These are phyloP conservation scores for Forbesichthys papilliferus DNA, from an alignment of 2,113 vertebrate species.

Conservation along the genomic window DNA sequence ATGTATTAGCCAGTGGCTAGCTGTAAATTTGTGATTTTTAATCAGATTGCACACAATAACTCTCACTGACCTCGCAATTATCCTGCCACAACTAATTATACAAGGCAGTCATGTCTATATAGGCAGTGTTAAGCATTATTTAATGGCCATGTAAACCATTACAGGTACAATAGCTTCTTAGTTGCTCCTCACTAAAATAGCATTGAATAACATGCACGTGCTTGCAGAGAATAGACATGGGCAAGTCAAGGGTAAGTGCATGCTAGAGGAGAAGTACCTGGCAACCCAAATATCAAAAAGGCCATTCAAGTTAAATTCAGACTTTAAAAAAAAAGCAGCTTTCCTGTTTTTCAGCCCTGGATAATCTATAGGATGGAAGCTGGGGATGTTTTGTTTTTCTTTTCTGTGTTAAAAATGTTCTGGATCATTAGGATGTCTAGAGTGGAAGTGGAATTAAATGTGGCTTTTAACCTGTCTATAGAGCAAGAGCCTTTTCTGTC, in stretches of 20 bases:
- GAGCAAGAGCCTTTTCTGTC: slow-evolving; percentile 47
- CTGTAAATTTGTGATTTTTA: slow-evolving; percentile 41
- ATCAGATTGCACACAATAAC: slow-evolving; percentile 49
- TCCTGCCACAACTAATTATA: slow-evolving; percentile 49
- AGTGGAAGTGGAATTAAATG: slow-evolving; percentile 49
- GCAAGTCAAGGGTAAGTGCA: slow-evolving; percentile 37
- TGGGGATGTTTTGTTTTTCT: neutral
- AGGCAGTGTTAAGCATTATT: slow-evolving; percentile 58
- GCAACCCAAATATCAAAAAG: slow-evolving; percentile 68
- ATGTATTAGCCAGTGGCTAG: slow-evolving; percentile 29
- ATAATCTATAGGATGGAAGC: slow-evolving; percentile 16
- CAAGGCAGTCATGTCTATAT: slow-evolving; percentile 49
- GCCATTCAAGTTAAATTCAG: slow-evolving; percentile 55
- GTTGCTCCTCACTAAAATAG: slow-evolving; percentile 43
- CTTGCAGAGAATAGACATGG: slow-evolving; percentile 16
- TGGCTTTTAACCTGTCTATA: slow-evolving; percentile 57
- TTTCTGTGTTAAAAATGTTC: slow-evolving; percentile 2
- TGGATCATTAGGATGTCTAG: slow-evolving; percentile 51
- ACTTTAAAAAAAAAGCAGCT: slow-evolving; percentile 42
- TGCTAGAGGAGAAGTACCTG: slow-evolving; percentile 48
- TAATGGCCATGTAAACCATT: slow-evolving; percentile 63
- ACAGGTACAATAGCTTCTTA: slow-evolving; percentile 38
- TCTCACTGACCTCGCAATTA: slow-evolving; percentile 51
- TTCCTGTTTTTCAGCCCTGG: slow-evolving; percentile 56
- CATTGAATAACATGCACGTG: slow-evolving; percentile 34